A percentile compares a stretch with the other conserved stretches of the same genome.
phyloP scores from a whole-genome alignment of 2,797 vertebrate species.

The Chaunax sp. region DNA sequence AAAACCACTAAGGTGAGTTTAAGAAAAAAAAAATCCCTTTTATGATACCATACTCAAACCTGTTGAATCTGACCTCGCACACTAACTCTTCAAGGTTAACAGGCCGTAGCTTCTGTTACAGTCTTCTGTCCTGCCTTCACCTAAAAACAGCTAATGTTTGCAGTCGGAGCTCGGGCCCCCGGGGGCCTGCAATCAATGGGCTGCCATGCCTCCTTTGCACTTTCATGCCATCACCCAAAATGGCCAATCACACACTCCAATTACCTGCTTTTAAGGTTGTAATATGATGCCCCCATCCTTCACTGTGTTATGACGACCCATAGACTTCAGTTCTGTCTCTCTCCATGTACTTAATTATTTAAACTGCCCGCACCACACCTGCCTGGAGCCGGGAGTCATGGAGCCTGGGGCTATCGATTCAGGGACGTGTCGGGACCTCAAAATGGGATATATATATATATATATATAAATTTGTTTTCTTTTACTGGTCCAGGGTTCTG shows the following conservation, averaged over 20 bases:
- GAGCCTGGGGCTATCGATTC: conserved; percentile 83
- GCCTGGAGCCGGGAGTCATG: conserved; percentile 78
- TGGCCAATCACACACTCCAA: conserved; percentile 80
- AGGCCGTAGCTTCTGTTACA: conserved; percentile 41
- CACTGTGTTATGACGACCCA: conserved; percentile 81
- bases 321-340: conserved; percentile 75
- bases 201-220: conserved; percentile 80
- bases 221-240: conserved; percentile 76
- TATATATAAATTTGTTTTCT: conserved; percentile 26
- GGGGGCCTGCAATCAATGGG: conserved; percentile 66
- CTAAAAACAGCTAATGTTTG: conserved; percentile 64
- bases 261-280: conserved; percentile 83
- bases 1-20: conserved; percentile 95
- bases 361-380: conserved; percentile 82
- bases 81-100: conserved; percentile 61
- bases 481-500: conserved; percentile 22
- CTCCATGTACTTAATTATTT: conserved; percentile 85
- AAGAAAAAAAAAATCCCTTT: not conserved
- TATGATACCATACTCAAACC: conserved; percentile 20
- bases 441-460: conserved; percentile 46
- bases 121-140: conserved; percentile 41
- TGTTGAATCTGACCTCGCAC: conserved; percentile 49
- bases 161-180: conserved; percentile 29
- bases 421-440: conserved; percentile 68
- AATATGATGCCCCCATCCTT: conserved; percentile 81